Evolutionary conservation across 2,797 vertebrate genomes (phyloP), one percentile per base, ranked within the genome.

Genomic region (Psittacula derbiana): DNA sequence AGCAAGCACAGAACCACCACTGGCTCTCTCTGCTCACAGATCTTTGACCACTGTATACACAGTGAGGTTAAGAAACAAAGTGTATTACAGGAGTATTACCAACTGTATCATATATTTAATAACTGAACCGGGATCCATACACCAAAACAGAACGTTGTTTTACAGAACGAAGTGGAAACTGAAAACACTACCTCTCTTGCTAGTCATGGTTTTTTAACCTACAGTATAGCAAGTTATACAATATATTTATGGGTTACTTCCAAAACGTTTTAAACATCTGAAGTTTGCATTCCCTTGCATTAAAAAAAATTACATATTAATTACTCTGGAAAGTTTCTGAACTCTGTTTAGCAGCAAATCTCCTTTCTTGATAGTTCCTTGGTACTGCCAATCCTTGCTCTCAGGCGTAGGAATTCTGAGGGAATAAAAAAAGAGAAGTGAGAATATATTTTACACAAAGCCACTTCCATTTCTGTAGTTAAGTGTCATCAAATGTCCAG

Each of bases 381-480:
- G 99, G 98, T 99, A 99, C 97, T 99, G 99, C 99, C 99, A 99
- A 96, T 99, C 99, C 98, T 99, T 99, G 98, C 99, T 99, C 90
- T 99, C 99, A 16, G 99, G 99, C 98, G 99, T 99, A 96, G 21
- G 94, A 97, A 95, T 87, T 62, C 89, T 16, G 21, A 16, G 16
- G 66, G 16, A n/a, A 40, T 57, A 33, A 78, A 33, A 33, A 80
- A 28, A 70, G 33, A 94, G 52, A 72, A 88, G 33, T 67, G 24
- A 87, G 52, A 79, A 47, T 27, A 10, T 21, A 14, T 47, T 75
- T 83, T 81, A 83, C 20, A 86, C 19, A 23, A 53, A 72, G 38
- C n/a, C 53, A 86, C 49, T n/a, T 41, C 38, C 14, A 31, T 73
- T 79, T 49, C 71, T 67, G 25, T 40, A 72, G 5, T 50, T 50